Base-by-base conservation (phyloP, 2,797 vertebrate genomes). In the Pempheris klunzingeri region DNA sequence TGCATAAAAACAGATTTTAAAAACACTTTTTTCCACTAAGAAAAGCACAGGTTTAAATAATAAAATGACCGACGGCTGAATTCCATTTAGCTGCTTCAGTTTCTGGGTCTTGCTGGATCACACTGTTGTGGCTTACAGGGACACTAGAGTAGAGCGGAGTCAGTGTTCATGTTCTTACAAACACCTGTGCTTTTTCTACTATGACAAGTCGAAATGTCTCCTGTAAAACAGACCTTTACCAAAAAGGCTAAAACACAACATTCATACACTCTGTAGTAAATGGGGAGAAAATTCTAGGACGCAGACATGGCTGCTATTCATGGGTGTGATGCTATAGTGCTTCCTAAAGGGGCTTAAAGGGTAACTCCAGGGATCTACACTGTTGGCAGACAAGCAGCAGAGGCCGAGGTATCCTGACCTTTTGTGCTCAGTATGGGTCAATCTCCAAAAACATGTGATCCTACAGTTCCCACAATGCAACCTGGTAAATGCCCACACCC, bases 381-480 rank as follows among this genome's bases (percentile, higher is more conserved):
- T n/a, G 38, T 18, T 20, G 18, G 17, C 15, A 44, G 22, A 49
- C 11, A 39, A 59, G 32, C 18, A 10, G 54, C 30, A 36, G 32
- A 36, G 32, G 20, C 54, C 20, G 30, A 53, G 26, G 30, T 17
- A 53, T 18, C 50, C 50, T 53, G 50, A 55, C n/a, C n/a, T n/a
- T n/a, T n/a, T n/a, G n/a, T n/a, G n/a, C 55, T 24, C 14, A 22
- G 41, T 30, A 11, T 72, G 47, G 9, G 20, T 28, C 38, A 13
- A 43, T 7, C 24, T 52, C 18, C 20, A 20, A n/a, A 38, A 39
- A 41, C 12, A 30, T n/a, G 47, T 59, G 20, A 46, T 34, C 39
- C 66, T 44, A 24, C 34, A 71, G 11, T 52, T 61, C 58, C 34
- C 52, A n/a, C 6, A 55, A 20, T 55, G 10, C 30, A 57, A 34